Conservation (phyloP, 2,888 invertebrate species). For the Creontiades dilutus region DNA sequence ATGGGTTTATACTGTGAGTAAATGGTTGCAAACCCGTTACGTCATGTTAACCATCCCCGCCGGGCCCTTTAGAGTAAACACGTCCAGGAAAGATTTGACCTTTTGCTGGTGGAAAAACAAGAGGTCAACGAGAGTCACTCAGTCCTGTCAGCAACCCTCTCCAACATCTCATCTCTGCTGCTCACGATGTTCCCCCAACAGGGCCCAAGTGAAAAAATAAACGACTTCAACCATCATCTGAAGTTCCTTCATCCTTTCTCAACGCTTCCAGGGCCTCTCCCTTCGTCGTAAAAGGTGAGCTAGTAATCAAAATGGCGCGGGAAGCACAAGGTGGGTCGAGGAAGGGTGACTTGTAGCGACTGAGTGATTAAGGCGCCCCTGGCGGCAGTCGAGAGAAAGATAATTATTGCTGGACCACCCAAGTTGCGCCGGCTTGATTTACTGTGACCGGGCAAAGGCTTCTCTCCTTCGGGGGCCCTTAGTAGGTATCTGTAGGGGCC, state of each 20-base stretch:
- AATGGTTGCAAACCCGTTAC: slow-evolving; percentile 11
- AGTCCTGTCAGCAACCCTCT: slow-evolving; percentile 53
- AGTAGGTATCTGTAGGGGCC: background rate
- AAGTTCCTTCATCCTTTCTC: background rate
- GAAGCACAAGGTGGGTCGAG: background rate
- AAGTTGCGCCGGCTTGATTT: slow-evolving; percentile 64
- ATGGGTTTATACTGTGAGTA: slow-evolving; percentile 3
- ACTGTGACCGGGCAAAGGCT: slow-evolving; percentile 39
- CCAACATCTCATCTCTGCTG: slow-evolving; percentile 51
- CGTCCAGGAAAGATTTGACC: slow-evolving; percentile 42
- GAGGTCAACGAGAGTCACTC: slow-evolving; percentile 52
- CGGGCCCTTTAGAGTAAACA: slow-evolving; percentile 47
- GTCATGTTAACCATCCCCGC: slow-evolving; percentile 10
- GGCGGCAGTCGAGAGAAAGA: slow-evolving; percentile 45
- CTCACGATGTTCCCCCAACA: slow-evolving; percentile 31
- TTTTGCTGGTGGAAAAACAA: slow-evolving; percentile 29
- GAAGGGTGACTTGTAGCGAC: slow-evolving; percentile 2
- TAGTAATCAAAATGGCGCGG: slow-evolving; percentile 64
- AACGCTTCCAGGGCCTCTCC: background rate
- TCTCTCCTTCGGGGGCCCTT: slow-evolving; percentile 16
- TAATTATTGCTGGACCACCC: slow-evolving; percentile 66
- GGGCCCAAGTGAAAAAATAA: background rate
- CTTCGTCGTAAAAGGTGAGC: slow-evolving; percentile 62
- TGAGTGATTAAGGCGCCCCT: slow-evolving; percentile 57
- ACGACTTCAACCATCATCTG: slow-evolving; percentile 21